Percentiles rank a stretch among this genome's conserved stretches.
Evolutionary conservation across 2,113 vertebrate genomes (phyloP).

Genomic region (Pleuronectes platessa): DNA sequence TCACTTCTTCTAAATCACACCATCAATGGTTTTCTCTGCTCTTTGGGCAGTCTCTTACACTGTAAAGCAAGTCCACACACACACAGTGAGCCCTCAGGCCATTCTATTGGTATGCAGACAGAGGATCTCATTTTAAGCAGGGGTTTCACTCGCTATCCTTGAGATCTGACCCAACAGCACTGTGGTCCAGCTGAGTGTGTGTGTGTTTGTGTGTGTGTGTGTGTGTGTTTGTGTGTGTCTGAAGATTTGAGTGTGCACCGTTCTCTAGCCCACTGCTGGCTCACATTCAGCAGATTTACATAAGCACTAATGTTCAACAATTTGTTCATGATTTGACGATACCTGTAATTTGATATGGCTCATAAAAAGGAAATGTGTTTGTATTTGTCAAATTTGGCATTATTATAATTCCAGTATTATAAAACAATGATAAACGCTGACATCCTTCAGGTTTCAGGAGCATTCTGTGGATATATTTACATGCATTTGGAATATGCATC

Average conservation of each 20-base stretch:
- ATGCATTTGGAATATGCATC: too few relatives aligned
- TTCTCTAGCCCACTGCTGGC: conserved; percentile 17
- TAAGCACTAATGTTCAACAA: neutral
- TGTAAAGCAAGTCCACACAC: conserved; percentile 25
- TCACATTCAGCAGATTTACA: neutral
- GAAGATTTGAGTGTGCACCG: conserved; percentile 24
- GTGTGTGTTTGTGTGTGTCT: conserved; percentile 9
- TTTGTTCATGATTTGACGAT: too few relatives aligned
- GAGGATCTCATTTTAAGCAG: conserved; percentile 49
- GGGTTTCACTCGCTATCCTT: conserved; percentile 51
- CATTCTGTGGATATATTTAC: too few relatives aligned
- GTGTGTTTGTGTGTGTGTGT: conserved; percentile 13
- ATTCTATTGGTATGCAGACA: conserved; percentile 64
- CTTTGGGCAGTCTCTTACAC: conserved; percentile 39
- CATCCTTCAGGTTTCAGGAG: too few relatives aligned
- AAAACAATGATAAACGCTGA: too few relatives aligned
- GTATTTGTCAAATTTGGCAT: too few relatives aligned
- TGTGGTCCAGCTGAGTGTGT: conserved; percentile 36
- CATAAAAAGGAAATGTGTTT: too few relatives aligned
- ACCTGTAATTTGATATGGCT: too few relatives aligned
- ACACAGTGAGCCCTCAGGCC: conserved; percentile 46
- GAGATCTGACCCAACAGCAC: conserved; percentile 41
- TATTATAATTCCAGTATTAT: too few relatives aligned
- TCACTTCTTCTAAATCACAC: conserved; percentile 52
- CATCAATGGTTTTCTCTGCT: conserved; percentile 58